A percentile compares a stretch with the other conserved stretches of the same genome.
Conservation (phyloP, 2,113 vertebrate species). For the Oreotrochilus melanogaster region DNA sequence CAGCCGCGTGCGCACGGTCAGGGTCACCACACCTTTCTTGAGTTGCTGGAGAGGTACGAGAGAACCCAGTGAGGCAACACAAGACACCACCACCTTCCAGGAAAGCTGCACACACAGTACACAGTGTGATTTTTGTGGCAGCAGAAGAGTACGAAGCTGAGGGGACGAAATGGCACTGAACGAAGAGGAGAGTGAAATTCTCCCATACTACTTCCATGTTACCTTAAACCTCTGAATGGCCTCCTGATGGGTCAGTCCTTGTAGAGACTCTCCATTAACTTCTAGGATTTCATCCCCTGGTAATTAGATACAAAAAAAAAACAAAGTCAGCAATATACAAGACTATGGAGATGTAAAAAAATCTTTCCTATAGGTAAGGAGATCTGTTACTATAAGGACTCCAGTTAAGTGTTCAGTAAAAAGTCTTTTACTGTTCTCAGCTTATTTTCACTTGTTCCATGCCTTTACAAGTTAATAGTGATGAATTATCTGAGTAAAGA, state of each 20-base stretch:
- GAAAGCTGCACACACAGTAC: neutral
- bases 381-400: neutral
- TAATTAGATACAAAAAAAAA: constrained; percentile 65
- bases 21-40: constrained; percentile 92
- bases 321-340: constrained; percentile 2
- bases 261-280: constrained; percentile 95
- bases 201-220: neutral
- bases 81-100: neutral
- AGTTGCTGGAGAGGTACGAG: constrained; percentile 84
- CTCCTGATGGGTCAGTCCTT: constrained; percentile 94
- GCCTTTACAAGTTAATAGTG: neutral
- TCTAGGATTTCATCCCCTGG: constrained; percentile 95
- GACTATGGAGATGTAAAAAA: neutral
- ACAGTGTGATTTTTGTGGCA: neutral
- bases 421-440: neutral
- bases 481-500: neutral
- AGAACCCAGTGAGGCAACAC: accelerated
- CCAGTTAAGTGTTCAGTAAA: neutral
- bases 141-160: neutral
- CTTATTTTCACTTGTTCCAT: constrained; percentile 22
- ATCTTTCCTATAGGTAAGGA: neutral
- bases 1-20: constrained; percentile 92
- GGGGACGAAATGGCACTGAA: accelerated
- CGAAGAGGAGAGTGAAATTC: accelerated
- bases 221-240: constrained; percentile 99